phyloP scores from a whole-genome alignment of 2,797 vertebrate species.

The Aeoliscus strigatus region DNA sequence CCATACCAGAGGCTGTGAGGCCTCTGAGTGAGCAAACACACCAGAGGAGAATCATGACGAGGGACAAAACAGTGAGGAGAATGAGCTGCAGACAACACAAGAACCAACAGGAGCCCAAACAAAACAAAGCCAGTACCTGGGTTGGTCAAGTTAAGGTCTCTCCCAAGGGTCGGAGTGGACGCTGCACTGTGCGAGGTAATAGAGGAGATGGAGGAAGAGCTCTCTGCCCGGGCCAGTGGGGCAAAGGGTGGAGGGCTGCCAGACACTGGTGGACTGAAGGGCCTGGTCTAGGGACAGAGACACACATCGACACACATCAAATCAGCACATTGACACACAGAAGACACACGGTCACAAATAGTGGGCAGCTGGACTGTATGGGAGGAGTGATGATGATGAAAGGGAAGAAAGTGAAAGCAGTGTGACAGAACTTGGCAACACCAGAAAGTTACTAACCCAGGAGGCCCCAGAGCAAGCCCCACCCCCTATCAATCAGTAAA shows the following conservation, averaged over 20 bases:
- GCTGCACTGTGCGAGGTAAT: conserved; percentile 92
- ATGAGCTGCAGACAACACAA: conserved; percentile 64
- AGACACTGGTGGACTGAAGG: conserved; percentile 92
- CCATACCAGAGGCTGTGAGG: conserved; percentile 95
- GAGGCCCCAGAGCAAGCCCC: too few species aligned
- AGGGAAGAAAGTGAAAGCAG: too few species aligned
- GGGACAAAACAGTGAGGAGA: conserved; percentile 79
- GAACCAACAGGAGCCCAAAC: neutral
- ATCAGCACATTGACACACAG: neutral
- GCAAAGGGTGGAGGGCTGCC: conserved; percentile 94
- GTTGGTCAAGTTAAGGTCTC: conserved; percentile 70
- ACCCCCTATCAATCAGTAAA: too few species aligned
- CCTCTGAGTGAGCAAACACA: conserved; percentile 88
- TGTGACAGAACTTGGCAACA: too few species aligned
- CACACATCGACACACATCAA: neutral
- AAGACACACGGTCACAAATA: too few species aligned
- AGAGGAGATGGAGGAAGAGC: conserved; percentile 97
- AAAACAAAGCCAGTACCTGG: too few species aligned
- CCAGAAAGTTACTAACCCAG: too few species aligned
- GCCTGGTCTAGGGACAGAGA: conserved; percentile 78
- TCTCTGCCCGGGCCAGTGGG: conserved; percentile 92
- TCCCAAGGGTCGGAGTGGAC: conserved; percentile 94
- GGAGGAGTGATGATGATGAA: too few species aligned
- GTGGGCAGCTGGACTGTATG: too few species aligned
- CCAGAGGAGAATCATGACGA: conserved; percentile 76